Conservation (phyloP, 2,888 invertebrate species). For the Torymus texanus region DNA sequence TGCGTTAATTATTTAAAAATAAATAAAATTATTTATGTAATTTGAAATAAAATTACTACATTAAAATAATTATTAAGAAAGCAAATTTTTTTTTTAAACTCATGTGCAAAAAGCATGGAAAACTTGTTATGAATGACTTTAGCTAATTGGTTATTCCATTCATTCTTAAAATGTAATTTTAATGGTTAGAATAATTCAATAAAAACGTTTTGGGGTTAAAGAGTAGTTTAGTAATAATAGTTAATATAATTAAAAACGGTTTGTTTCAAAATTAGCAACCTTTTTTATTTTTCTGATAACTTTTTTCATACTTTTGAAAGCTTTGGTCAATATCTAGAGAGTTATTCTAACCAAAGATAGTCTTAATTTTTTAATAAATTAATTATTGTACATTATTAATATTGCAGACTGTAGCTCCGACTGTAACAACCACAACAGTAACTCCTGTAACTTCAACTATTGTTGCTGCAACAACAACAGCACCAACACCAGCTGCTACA, state of each 20-base stretch:
- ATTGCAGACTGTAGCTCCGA: slow-evolving; percentile 70
- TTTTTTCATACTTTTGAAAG: too few relatives aligned
- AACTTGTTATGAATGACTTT: slow-evolving; percentile 23
- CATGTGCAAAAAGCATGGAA: slow-evolving; percentile 32
- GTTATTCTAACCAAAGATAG: slow-evolving; percentile 37
- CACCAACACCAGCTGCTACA: slow-evolving; percentile 65
- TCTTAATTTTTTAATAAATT: slow-evolving; percentile 40
- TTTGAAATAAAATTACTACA: background rate
- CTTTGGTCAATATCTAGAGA: background rate
- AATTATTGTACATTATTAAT: slow-evolving; percentile 37
- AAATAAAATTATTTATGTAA: background rate
- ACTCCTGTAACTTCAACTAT: slow-evolving; percentile 72
- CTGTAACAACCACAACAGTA: slow-evolving; percentile 70
- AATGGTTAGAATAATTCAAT: slow-evolving; percentile 31
- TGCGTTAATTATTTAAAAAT: slow-evolving; percentile 62
- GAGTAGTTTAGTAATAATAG: background rate
- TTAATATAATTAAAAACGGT: background rate
- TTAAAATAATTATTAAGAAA: background rate
- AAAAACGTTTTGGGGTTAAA: background rate
- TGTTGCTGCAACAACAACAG: slow-evolving; percentile 69
- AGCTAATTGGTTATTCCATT: slow-evolving; percentile 23
- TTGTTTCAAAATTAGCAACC: too few relatives aligned
- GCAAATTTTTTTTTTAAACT: too few relatives aligned
- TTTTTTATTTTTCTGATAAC: too few relatives aligned
- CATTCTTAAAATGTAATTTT: slow-evolving; percentile 11